Conservation (phyloP, 2,797 vertebrate species). For the Lepilemur septentrionalis region DNA sequence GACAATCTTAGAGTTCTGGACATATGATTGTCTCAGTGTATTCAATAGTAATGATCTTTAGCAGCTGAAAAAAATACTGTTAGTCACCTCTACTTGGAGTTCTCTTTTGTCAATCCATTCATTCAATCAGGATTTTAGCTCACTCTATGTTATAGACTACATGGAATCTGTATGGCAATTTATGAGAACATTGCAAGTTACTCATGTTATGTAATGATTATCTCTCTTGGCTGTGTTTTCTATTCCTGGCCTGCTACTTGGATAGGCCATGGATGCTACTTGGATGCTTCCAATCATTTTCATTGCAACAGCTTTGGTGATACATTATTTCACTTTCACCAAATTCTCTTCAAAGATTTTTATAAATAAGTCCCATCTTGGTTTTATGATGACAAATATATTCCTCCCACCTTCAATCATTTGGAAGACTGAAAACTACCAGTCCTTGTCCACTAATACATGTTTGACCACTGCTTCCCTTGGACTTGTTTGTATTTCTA, state of each 20-base stretch:
- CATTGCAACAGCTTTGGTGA: background rate
- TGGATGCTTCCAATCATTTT: background rate
- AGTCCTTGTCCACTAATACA: background rate
- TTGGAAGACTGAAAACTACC: background rate
- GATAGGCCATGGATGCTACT: background rate
- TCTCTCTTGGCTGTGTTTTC: background rate
- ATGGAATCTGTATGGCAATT: background rate
- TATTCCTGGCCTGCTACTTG: background rate
- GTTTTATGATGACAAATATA: background rate
- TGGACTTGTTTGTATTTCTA: background rate
- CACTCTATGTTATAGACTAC: background rate
- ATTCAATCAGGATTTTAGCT: background rate
- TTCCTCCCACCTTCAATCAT: background rate
- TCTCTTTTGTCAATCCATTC: background rate
- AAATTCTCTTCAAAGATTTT: slow-evolving; percentile 8
- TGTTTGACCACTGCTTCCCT: background rate
- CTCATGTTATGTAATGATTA: background rate
- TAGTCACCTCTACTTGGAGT: background rate
- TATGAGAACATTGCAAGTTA: background rate
- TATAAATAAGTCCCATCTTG: background rate
- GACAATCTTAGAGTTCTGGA: background rate
- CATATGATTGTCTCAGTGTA: background rate
- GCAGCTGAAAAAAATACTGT: background rate
- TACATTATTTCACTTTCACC: background rate
- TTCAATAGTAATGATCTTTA: background rate